Evolutionary conservation across 2,888 invertebrate genomes (phyloP), one percentile per base, ranked within the genome.

Genomic region (Epinotia nisella): DNA sequence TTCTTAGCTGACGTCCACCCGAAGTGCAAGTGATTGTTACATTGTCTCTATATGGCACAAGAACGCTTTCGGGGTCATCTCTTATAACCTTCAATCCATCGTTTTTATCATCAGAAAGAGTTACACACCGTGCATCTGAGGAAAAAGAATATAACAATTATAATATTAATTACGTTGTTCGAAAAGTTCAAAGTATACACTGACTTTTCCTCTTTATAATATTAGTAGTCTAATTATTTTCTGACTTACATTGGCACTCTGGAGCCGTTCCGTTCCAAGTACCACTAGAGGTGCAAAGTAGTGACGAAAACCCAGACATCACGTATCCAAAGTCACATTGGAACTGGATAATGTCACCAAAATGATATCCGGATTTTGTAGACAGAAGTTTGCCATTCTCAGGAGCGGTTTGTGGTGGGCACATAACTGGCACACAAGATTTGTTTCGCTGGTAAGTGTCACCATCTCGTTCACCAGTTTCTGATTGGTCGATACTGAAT

Each of bases 301-400:
- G 92, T 5, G 97, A 96, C 0, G 97, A 95, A 65, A 97, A 96
- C 66, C 99, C 99, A 74, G 96, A 96, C 95, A 99, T 96, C 0
- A 98, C 97, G 85, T 97, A 98, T 19, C 99, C 99, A 88, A 99
- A 98, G 82, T 98, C 96, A 85, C 99, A 99, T 83, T 98, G 98
- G 95, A 99, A 99, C 77, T 95, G 96, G 0, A 98, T 96, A 56
- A 97, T 94, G 87, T 98, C 98, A 0, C 98, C 98, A 83, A 98
- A 98, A 85, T 98, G 98, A 85, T 97, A 98, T 82, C 96, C 94
- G 70, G 94, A 94, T 82, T 97, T 97, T 0, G 97, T 98, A 0
- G 98, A 96, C 10, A 98, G 87, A 39, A 98, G 91, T 79, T 96
- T 95, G 71, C 98, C 98, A 87, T 98, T 98, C 87, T 98, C 97